Evolutionary conservation across 2,113 vertebrate species (phyloP).

Genomic region (Nansenia antarctica): DNA sequence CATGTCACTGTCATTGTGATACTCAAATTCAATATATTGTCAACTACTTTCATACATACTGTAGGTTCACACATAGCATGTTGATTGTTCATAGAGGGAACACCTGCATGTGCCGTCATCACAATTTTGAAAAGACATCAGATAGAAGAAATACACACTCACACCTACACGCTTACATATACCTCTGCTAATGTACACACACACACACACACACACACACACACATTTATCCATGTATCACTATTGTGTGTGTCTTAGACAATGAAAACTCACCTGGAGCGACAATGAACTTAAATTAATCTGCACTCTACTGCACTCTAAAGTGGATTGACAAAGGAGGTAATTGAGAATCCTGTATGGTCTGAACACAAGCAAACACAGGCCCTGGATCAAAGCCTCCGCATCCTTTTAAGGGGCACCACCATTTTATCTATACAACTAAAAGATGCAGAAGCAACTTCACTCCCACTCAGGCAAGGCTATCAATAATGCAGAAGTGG

Average conservation of each 20-base stretch:
- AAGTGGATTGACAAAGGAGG: not conserved
- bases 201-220: not conserved
- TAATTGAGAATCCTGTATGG: too few relatives aligned
- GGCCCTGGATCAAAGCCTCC: too few relatives aligned
- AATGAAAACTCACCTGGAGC: not conserved
- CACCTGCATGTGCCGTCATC: not conserved
- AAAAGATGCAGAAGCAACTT: constrained; percentile 49
- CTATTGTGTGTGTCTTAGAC: not conserved
- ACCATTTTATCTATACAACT: constrained; percentile 10
- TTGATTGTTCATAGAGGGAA: not conserved
- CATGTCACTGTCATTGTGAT: not conserved
- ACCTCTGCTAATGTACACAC: not conserved
- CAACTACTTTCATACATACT: not conserved
- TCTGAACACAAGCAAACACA: too few relatives aligned
- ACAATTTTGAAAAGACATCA: not conserved
- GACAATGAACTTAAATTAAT: not conserved
- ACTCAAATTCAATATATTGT: not conserved
- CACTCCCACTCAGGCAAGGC: constrained; percentile 41
- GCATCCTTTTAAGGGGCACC: too few relatives aligned
- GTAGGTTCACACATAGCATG: not conserved
- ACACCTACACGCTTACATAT: not conserved
- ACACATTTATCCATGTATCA: not conserved
- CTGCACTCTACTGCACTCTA: not conserved
- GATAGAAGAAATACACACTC: not conserved
- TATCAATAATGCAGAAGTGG: constrained; percentile 71